Evolutionary conservation across 2,113 vertebrate species (phyloP).

Genomic region (Nyctereutes procyonoides): DNA sequence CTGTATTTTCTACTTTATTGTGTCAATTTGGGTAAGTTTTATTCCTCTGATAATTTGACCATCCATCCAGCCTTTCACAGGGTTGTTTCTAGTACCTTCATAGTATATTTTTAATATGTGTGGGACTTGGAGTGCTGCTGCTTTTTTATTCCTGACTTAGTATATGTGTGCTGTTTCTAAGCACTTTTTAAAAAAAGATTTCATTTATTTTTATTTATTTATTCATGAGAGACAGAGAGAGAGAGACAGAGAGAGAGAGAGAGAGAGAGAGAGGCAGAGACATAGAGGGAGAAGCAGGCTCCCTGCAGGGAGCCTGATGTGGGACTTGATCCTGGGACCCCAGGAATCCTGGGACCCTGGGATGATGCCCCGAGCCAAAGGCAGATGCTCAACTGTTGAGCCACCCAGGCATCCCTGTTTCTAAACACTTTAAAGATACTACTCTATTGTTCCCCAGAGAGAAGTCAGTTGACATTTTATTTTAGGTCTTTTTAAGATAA

Average conservation of each 20-base stretch:
- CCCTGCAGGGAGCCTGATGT: too few relatives aligned
- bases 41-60: neutral
- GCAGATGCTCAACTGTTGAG: too few relatives aligned
- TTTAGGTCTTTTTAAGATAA: slow-evolving; percentile 2
- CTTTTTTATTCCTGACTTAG: neutral
- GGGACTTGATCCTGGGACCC: too few relatives aligned
- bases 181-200: neutral
- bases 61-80: neutral
- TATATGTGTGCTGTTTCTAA: neutral
- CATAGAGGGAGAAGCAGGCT: too few relatives aligned
- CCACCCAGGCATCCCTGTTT: neutral
- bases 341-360: too few relatives aligned
- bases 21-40: neutral
- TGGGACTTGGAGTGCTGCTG: neutral
- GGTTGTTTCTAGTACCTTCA: neutral
- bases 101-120: neutral
- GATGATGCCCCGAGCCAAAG: too few relatives aligned
- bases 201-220: too few relatives aligned
- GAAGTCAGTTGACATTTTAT: neutral
- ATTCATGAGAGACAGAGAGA: too few relatives aligned
- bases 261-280: too few relatives aligned
- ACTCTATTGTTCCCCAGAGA: neutral
- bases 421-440: neutral
- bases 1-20: neutral
- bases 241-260: too few relatives aligned